A percentile compares a stretch with the other conserved stretches of the same genome.
phyloP scores from a whole-genome alignment of 2,797 vertebrate genomes.

The Malurus leucopterus region DNA sequence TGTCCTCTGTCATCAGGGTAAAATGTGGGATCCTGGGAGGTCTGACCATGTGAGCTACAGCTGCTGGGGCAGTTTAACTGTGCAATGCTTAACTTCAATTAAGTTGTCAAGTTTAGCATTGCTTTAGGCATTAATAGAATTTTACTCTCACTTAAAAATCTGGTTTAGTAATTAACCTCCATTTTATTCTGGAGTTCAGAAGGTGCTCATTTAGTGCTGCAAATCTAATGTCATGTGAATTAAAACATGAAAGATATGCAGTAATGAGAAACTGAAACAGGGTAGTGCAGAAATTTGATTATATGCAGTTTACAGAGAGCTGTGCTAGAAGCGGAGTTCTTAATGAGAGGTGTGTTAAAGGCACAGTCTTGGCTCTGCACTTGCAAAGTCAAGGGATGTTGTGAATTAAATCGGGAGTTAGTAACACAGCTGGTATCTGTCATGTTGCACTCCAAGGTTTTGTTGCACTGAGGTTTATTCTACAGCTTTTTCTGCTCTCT shows the following conservation, averaged over 20 bases:
- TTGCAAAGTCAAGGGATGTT: neutral
- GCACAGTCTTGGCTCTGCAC: neutral
- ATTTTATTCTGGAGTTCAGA: conserved; percentile 49
- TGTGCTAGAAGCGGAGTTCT: neutral
- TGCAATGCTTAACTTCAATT: conserved; percentile 42
- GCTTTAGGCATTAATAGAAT: conserved; percentile 60
- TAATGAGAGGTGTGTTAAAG: neutral
- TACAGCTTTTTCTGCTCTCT: neutral
- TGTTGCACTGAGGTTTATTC: neutral
- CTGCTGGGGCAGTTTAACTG: conserved; percentile 36
- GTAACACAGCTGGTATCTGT: neutral
- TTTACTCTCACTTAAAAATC: conserved; percentile 55
- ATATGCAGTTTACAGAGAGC: neutral
- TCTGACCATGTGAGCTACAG: neutral
- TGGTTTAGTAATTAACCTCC: conserved; percentile 59
- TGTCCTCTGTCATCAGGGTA: neutral
- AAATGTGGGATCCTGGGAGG: neutral
- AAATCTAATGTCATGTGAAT: conserved; percentile 43
- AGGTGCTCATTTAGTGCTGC: conserved; percentile 31
- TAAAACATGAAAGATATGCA: conserved; percentile 43
- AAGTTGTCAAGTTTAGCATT: conserved; percentile 44
- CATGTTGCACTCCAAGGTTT: neutral
- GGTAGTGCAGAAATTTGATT: conserved; percentile 33
- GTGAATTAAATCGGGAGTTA: neutral
- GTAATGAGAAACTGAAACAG: conserved; percentile 38